phyloP scores from a whole-genome alignment of 92 coral and sea anemone genomes.

The Heteractis magnifica region DNA sequence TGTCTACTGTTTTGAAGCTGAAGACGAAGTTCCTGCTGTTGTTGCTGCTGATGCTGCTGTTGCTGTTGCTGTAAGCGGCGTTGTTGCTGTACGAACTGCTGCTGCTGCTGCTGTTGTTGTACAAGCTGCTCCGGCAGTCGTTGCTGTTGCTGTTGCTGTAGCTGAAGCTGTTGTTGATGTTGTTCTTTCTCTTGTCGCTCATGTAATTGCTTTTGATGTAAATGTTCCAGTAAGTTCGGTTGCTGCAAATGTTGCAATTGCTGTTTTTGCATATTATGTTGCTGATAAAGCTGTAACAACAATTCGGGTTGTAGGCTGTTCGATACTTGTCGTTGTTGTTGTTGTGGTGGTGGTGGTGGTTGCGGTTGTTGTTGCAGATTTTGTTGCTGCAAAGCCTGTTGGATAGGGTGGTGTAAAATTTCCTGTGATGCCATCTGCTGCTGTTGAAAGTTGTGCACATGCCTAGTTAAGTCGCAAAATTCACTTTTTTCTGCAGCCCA shows the following conservation, averaged over 20 bases:
- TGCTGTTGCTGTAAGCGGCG: neutral
- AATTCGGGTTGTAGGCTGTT: slow-evolving; percentile 3
- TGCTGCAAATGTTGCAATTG: slow-evolving; percentile 7
- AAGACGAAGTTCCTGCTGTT: slow-evolving; percentile 25
- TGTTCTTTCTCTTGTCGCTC: slow-evolving; percentile 17
- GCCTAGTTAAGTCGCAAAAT: slow-evolving; percentile 7
- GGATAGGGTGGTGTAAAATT: slow-evolving; percentile 2
- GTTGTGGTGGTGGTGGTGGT: slow-evolving; percentile 10
- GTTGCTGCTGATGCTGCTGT: slow-evolving; percentile 27
- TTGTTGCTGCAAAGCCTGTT: slow-evolving; percentile 20
- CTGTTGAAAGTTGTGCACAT: slow-evolving; percentile 26
- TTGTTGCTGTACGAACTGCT: slow-evolving; percentile 21
- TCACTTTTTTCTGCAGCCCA: slow-evolving; percentile 10
- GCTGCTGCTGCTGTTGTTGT: slow-evolving; percentile 20
- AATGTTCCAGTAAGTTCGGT: neutral
- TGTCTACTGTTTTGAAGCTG: slow-evolving; percentile 34
- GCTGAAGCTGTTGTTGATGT: slow-evolving; percentile 29
- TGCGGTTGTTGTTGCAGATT: slow-evolving; percentile 12
- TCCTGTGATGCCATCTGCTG: slow-evolving; percentile 15
- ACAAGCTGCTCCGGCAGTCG: slow-evolving; percentile 2
- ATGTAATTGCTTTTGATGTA: neutral
- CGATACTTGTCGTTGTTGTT: neutral
- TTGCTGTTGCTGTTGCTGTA: slow-evolving; percentile 19
- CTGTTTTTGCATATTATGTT: slow-evolving; percentile 11
- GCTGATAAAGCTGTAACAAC: slow-evolving; percentile 8